Percentiles rank a stretch among this genome's conserved stretches.
Conservation (phyloP, 1,140 invertebrate species). For the Agrilus planipennis region DNA sequence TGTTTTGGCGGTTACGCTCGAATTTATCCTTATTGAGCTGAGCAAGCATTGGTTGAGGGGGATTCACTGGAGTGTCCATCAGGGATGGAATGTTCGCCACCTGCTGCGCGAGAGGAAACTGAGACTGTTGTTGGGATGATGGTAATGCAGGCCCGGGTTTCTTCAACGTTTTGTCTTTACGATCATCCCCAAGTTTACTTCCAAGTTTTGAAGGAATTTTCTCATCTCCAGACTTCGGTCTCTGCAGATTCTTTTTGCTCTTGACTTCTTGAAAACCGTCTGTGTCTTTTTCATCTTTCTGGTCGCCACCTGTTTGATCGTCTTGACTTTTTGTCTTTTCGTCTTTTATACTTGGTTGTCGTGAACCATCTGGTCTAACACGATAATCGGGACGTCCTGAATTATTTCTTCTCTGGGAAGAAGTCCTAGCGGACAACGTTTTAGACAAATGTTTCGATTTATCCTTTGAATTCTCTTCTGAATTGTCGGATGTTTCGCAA, state of each 20-base stretch:
- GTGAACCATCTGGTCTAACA: neutral
- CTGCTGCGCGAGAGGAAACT: slow-evolving; percentile 40
- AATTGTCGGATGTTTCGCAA: slow-evolving; percentile 14
- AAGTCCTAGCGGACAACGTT: too few relatives aligned
- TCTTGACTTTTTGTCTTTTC: slow-evolving; percentile 13
- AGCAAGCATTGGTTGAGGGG: slow-evolving; percentile 34
- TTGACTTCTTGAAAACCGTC: slow-evolving; percentile 82
- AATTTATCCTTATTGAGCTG: slow-evolving; percentile 37
- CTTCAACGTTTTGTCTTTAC: slow-evolving; percentile 19
- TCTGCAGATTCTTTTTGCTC: slow-evolving; percentile 62
- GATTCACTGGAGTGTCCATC: slow-evolving; percentile 38
- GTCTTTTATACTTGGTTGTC: slow-evolving; percentile 11
- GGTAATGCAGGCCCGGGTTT: slow-evolving; percentile 13
- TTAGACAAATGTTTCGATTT: too few relatives aligned
- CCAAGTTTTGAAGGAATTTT: slow-evolving; percentile 40
- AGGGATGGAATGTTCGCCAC: slow-evolving; percentile 40
- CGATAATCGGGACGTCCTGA: neutral
- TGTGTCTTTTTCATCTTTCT: slow-evolving; percentile 20
- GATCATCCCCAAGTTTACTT: slow-evolving; percentile 33
- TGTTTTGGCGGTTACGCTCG: slow-evolving; percentile 42
- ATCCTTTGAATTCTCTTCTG: slow-evolving; percentile 14
- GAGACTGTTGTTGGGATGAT: too few relatives aligned
- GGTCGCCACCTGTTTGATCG: slow-evolving; percentile 13
- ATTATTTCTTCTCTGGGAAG: neutral
- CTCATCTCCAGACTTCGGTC: slow-evolving; percentile 36